Percentiles rank a stretch among this genome's conserved stretches.
Evolutionary conservation across 2,888 invertebrate species (phyloP).

Genomic region (Molorchus minor): DNA sequence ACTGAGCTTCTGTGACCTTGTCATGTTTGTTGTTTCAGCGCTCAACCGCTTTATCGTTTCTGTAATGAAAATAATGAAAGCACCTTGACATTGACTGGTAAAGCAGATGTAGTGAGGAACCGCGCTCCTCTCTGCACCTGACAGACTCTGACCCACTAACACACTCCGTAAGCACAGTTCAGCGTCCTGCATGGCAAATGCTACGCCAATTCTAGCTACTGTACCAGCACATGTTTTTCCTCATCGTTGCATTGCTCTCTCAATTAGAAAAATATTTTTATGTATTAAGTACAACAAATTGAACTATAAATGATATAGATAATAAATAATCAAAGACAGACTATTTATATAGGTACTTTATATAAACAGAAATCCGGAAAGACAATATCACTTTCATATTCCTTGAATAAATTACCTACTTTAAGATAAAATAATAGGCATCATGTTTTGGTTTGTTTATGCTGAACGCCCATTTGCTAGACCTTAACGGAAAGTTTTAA

Average conservation of each 20-base stretch:
- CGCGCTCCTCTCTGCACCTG: constrained; percentile 48
- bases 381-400: constrained; percentile 14
- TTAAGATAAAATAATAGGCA: background rate
- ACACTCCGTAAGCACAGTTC: constrained; percentile 59
- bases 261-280: background rate
- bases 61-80: constrained; percentile 58
- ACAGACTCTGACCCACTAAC: constrained; percentile 62
- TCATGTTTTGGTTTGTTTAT: background rate
- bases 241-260: background rate
- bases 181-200: constrained; percentile 51
- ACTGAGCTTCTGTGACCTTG: constrained; percentile 51
- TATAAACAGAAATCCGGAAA: background rate
- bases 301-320: too few species aligned
- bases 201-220: constrained; percentile 34
- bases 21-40: constrained; percentile 53
- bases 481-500: background rate
- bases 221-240: background rate
- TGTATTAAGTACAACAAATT: too few species aligned
- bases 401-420: constrained; percentile 3
- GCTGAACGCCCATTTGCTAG: background rate
- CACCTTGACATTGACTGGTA: constrained; percentile 49
- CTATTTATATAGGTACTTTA: too few species aligned
- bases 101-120: constrained; percentile 37
- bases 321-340: too few species aligned
- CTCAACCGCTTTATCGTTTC: constrained; percentile 52